Percentiles rank a stretch among this genome's conserved stretches.
phyloP scores from a whole-genome alignment of 2,113 vertebrate species.

The Brachyistius frenatus region DNA sequence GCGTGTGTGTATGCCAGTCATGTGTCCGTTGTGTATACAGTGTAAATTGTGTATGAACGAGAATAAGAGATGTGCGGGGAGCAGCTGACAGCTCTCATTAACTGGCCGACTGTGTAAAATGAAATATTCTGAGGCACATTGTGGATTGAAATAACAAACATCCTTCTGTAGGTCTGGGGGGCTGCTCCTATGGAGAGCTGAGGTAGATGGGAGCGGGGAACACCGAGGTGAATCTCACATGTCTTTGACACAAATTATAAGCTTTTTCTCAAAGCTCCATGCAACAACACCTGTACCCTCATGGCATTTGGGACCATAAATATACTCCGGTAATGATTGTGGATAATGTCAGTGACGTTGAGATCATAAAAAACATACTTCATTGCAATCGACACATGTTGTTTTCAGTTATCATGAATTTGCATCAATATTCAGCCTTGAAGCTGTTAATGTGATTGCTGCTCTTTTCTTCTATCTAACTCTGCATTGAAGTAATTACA shows the following conservation, averaged over 20 bases:
- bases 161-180: conserved; percentile 10
- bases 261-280: conserved; percentile 9
- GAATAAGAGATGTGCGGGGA: background rate
- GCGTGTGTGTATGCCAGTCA: background rate
- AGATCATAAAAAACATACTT: conserved; percentile 1
- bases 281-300: background rate
- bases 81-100: conserved; percentile 55
- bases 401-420: conserved; percentile 20
- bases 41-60: conserved; percentile 2
- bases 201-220: conserved; percentile 5
- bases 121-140: conserved; percentile 40
- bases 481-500: conserved; percentile 47
- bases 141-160: conserved; percentile 52
- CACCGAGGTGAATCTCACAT: conserved; percentile 2
- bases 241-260: conserved; percentile 8
- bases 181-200: conserved; percentile 11
- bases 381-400: conserved; percentile 2
- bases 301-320: background rate
- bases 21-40: background rate
- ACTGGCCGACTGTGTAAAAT: conserved; percentile 27
- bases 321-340: background rate
- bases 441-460: conserved; percentile 45
- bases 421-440: conserved; percentile 17
- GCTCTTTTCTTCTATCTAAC: conserved; percentile 39
- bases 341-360: background rate